phyloP scores from a whole-genome alignment of 1,140 invertebrate genomes.

The Bombus sibiricus region DNA sequence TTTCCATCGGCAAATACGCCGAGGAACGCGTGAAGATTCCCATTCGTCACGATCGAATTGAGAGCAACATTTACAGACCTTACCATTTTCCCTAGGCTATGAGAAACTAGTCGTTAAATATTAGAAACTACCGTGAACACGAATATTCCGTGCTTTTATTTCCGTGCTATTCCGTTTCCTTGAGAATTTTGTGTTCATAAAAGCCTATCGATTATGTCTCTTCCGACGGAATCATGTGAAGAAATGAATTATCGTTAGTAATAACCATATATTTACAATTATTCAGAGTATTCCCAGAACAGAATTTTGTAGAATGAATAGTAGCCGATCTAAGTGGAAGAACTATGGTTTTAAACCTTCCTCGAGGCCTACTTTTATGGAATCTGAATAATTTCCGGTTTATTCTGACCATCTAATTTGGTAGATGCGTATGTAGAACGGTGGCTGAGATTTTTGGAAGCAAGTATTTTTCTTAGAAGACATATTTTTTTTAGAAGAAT shows the following conservation, averaged over 20 bases:
- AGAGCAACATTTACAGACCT: slow-evolving; percentile 6
- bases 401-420: background rate
- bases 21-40: slow-evolving; percentile 58
- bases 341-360: background rate
- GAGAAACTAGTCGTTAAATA: slow-evolving; percentile 35
- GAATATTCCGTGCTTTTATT: background rate
- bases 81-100: background rate
- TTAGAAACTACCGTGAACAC: background rate
- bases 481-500: background rate
- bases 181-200: background rate
- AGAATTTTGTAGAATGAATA: background rate
- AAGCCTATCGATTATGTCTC: too few relatives aligned
- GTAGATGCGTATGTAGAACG: background rate
- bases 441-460: background rate
- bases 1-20: background rate
- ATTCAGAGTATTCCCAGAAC: background rate
- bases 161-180: background rate
- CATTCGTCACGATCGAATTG: slow-evolving; percentile 50
- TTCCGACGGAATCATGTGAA: background rate
- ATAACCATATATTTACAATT: background rate
- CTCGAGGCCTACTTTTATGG: background rate
- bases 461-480: background rate
- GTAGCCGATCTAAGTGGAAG: background rate
- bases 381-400: slow-evolving; percentile 3
- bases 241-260: background rate